These are phyloP conservation scores for Protobothrops flavoviridis DNA, from an alignment of 2,113 vertebrate genomes.

Conservation along the genomic window DNA sequence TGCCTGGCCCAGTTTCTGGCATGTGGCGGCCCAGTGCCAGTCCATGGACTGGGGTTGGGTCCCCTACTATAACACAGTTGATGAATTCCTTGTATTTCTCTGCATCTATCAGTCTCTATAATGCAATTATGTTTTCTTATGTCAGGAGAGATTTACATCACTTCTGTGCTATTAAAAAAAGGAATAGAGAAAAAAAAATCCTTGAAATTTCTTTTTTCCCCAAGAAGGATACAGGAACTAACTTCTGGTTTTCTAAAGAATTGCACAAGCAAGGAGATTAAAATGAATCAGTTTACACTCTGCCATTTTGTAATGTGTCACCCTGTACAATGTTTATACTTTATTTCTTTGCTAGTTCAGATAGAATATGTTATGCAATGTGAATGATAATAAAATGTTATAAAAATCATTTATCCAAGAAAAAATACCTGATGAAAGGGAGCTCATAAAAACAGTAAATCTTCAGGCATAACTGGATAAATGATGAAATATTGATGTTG, in stretches of 20 bases:
- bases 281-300: not conserved
- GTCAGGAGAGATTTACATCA: not conserved
- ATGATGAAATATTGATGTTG: not conserved
- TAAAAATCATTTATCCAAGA: not conserved
- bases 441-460: not conserved
- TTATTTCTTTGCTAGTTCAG: not conserved
- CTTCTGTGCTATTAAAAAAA: not conserved
- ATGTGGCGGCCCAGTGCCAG: not conserved
- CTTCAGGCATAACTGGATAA: not conserved
- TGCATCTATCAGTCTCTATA: not conserved
- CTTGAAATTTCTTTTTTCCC: not conserved
- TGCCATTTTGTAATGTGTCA: not conserved
- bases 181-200: not conserved
- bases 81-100: not conserved
- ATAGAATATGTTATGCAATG: not conserved
- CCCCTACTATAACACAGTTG: not conserved
- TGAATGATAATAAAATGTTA: not conserved
- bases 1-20: not conserved
- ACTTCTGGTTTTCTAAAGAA: not conserved
- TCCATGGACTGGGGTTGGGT: not conserved
- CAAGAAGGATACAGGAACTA: not conserved
- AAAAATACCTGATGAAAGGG: not conserved
- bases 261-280: not conserved
- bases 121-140: not conserved
- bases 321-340: not conserved